Percentiles rank a stretch among this genome's conserved stretches.
These are phyloP conservation scores for Regulus satrapa DNA, from an alignment of 2,113 vertebrate genomes.

Conservation along the genomic window DNA sequence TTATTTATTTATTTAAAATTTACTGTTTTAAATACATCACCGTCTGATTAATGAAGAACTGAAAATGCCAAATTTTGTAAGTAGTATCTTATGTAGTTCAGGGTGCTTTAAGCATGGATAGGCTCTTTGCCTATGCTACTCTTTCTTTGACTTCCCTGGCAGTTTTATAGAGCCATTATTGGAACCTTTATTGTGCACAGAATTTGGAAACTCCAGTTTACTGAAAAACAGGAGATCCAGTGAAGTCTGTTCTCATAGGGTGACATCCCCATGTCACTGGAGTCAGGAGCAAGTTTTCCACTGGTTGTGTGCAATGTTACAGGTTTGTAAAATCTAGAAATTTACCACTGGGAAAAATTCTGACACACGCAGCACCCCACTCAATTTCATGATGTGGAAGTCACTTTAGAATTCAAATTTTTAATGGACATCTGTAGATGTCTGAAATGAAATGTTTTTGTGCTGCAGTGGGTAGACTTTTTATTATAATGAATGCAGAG, in stretches of 20 bases:
- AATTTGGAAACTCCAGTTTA: neutral
- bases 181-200: neutral
- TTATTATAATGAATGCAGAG: neutral
- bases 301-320: neutral
- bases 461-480: neutral
- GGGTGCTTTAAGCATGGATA: neutral
- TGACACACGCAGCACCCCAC: accelerated
- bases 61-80: neutral
- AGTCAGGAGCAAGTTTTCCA: neutral
- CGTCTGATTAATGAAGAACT: neutral
- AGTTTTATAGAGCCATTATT: neutral
- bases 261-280: neutral
- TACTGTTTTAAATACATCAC: no score
- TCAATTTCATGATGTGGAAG: neutral
- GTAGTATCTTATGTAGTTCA: neutral
- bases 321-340: neutral
- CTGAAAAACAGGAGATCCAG: neutral
- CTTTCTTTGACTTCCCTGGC: neutral
- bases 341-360: neutral
- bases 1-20: no score
- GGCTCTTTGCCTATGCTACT: neutral
- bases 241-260: neutral
- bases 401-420: neutral
- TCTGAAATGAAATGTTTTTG: neutral
- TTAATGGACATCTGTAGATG: neutral